These are phyloP conservation scores for Paragorgia papillata DNA, from an alignment of 92 coral and sea anemone genomes.

Conservation along the genomic window DNA sequence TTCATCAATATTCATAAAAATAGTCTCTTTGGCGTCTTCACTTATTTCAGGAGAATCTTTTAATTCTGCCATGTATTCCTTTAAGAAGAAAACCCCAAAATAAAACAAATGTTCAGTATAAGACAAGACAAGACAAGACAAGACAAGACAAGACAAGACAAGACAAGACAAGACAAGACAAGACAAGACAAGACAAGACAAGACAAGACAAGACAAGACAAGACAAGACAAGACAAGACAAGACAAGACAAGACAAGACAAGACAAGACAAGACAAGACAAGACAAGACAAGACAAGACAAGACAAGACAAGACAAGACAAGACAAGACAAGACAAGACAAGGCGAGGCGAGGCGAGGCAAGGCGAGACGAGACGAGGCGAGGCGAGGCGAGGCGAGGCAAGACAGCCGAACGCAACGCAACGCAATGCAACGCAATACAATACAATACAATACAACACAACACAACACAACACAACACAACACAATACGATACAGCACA, in stretches of 20 bases:
- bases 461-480: background rate
- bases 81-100: background rate
- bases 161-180: too few relatives aligned
- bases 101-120: background rate
- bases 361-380: background rate
- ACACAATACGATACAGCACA: constrained; percentile 4
- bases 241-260: too few relatives aligned
- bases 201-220: too few relatives aligned
- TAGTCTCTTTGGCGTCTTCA: constrained; percentile 74
- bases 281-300: too few relatives aligned
- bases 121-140: background rate
- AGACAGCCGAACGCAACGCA: background rate
- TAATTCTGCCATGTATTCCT: constrained; percentile 89
- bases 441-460: background rate
- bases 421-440: background rate
- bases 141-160: background rate
- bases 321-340: too few relatives aligned
- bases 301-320: too few relatives aligned
- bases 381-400: background rate
- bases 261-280: too few relatives aligned
- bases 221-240: too few relatives aligned
- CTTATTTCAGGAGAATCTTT: constrained; percentile 69
- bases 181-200: too few relatives aligned
- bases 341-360: too few relatives aligned
- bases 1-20: constrained; percentile 87